Evolutionary conservation across 2,113 vertebrate genomes (phyloP).

Genomic region (Engraulis encrasicolus): DNA sequence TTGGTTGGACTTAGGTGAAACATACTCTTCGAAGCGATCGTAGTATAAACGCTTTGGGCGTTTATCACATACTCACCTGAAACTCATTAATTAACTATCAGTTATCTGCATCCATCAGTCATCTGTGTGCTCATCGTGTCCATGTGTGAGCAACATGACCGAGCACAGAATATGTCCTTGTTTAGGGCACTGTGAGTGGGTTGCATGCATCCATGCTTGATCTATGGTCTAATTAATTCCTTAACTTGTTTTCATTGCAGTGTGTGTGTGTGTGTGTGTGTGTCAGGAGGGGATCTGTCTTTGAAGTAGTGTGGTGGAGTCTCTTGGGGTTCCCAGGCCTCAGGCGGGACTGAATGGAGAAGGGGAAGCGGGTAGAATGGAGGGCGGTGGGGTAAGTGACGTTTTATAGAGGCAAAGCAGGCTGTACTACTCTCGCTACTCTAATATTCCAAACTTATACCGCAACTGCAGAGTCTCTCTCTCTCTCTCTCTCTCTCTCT

Average conservation of each 20-base stretch:
- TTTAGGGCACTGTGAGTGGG: constrained; percentile 37
- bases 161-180: constrained; percentile 13
- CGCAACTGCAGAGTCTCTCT: neutral
- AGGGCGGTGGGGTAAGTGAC: neutral
- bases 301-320: constrained; percentile 70
- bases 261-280: constrained; percentile 26
- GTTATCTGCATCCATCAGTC: too few relatives aligned
- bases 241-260: constrained; percentile 67
- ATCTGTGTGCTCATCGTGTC: neutral
- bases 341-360: constrained; percentile 65
- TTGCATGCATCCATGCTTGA: constrained; percentile 61
- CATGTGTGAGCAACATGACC: neutral
- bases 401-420: constrained; percentile 36
- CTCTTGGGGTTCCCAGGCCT: constrained; percentile 66
- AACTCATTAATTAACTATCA: neutral
- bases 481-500: neutral
- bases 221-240: constrained; percentile 72
- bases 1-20: too few relatives aligned
- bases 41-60: too few relatives aligned
- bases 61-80: constrained; percentile 17
- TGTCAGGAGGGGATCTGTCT: constrained; percentile 61
- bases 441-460: neutral
- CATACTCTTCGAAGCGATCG: too few relatives aligned
- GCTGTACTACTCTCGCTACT: neutral
- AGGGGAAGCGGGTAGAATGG: constrained; percentile 32